These are phyloP conservation scores for Haliclona indistincta DNA, from an alignment of 37 sponge, comb jelly and placozoan species.

Conservation along the genomic window DNA sequence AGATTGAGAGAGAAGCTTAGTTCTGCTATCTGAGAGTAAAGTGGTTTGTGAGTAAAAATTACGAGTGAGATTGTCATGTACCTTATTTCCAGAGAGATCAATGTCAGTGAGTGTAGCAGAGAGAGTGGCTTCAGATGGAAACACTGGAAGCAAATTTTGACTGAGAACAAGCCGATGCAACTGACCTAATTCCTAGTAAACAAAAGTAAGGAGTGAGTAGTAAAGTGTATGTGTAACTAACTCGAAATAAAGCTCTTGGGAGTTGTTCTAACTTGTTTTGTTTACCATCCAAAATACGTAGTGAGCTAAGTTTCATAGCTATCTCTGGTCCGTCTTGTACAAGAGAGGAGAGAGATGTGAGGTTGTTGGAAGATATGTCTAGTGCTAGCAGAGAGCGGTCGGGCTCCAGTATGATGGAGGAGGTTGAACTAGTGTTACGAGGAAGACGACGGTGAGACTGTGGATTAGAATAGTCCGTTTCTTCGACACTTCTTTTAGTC, in stretches of 20 bases:
- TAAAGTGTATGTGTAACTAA: conserved; percentile 1
- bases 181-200: conserved; percentile 38
- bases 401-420: not conserved
- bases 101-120: conserved; percentile 39
- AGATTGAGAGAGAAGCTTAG: not conserved
- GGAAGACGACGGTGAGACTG: not conserved
- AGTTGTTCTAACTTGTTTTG: conserved; percentile 54
- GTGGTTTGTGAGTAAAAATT: not conserved
- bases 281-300: conserved; percentile 40
- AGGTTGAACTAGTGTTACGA: not conserved
- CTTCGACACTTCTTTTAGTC: not conserved
- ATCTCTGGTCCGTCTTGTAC: not conserved
- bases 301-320: conserved; percentile 14
- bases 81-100: conserved; percentile 55
- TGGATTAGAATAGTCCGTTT: not conserved
- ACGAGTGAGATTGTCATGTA: conserved; percentile 1
- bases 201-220: not conserved
- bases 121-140: conserved; percentile 36
- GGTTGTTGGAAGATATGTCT: conserved; percentile 59
- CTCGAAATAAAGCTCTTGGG: conserved; percentile 44
- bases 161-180: conserved; percentile 37
- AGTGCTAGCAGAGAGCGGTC: too few species aligned
- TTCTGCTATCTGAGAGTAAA: not conserved
- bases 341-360: conserved; percentile 23
- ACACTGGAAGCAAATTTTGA: conserved; percentile 45